Evolutionary conservation across 2,888 invertebrate species (phyloP).

Genomic region (Meiosimyza platycephala): DNA sequence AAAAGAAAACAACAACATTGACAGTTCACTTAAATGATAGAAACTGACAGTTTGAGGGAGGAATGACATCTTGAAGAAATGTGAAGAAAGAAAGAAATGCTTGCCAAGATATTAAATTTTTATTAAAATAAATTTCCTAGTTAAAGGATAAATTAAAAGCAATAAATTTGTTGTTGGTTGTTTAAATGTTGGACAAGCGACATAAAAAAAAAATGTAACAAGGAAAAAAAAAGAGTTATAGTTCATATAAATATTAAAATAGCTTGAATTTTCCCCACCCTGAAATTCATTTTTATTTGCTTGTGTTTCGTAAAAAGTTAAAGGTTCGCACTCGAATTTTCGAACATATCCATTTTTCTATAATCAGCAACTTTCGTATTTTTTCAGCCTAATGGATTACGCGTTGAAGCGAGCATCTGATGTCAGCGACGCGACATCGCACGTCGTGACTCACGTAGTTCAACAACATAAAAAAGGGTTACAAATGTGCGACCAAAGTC

Average conservation of each 20-base stretch:
- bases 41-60: slow-evolving; percentile 34
- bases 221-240: background rate
- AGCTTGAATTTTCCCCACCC: no score
- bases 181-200: background rate
- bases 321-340: no score
- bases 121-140: slow-evolving; percentile 23
- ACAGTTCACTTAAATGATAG: slow-evolving; percentile 41
- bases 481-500: slow-evolving; percentile 33
- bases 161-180: slow-evolving; percentile 14
- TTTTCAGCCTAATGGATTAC: slow-evolving; percentile 35
- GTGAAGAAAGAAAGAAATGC: background rate
- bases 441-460: slow-evolving; percentile 18
- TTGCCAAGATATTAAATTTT: slow-evolving; percentile 37
- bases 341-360: background rate
- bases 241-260: no score
- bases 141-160: background rate
- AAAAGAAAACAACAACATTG: slow-evolving; percentile 35
- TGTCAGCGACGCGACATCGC: slow-evolving; percentile 31
- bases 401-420: slow-evolving; percentile 35
- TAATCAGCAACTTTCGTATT: slow-evolving; percentile 24
- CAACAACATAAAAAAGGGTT: slow-evolving; percentile 36
- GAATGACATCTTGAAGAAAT: slow-evolving; percentile 26
- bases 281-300: no score
- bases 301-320: no score
- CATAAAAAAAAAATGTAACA: background rate